Conservation (phyloP, 1,140 invertebrate species). For the Akabosia matsudoensis region DNA sequence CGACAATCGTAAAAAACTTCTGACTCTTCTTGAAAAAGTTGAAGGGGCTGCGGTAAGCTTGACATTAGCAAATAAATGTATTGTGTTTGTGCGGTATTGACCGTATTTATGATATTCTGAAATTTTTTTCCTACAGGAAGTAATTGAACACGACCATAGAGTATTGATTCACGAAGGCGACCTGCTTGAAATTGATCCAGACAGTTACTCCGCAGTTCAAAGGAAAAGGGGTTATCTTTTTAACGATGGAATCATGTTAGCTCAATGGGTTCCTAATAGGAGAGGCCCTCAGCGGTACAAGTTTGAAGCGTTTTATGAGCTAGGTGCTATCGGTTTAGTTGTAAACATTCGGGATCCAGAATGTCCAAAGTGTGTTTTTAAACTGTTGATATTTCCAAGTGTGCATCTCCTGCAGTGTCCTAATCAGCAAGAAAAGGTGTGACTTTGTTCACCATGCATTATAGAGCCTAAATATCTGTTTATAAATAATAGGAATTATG, state of each 20-base stretch:
- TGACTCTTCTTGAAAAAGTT: constrained; percentile 77
- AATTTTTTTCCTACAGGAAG: constrained; percentile 56
- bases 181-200: constrained; percentile 79
- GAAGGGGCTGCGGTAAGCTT: constrained; percentile 73
- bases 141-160: constrained; percentile 70
- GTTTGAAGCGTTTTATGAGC: constrained; percentile 83
- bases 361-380: constrained; percentile 86
- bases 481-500: background rate
- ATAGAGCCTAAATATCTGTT: background rate
- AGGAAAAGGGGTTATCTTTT: constrained; percentile 89
- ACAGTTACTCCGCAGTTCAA: constrained; percentile 79
- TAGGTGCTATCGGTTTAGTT: constrained; percentile 80
- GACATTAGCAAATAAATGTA: background rate
- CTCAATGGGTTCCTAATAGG: constrained; percentile 69
- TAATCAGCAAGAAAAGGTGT: constrained; percentile 71
- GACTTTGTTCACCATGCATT: no score
- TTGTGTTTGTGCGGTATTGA: background rate
- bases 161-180: constrained; percentile 83
- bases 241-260: constrained; percentile 77
- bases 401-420: constrained; percentile 88
- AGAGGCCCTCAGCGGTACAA: constrained; percentile 80
- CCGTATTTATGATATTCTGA: background rate
- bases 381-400: constrained; percentile 89
- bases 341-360: constrained; percentile 92
- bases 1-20: constrained; percentile 67